Conservation (phyloP, 2,888 invertebrate genomes). For the Apomyelois bistriatella region DNA sequence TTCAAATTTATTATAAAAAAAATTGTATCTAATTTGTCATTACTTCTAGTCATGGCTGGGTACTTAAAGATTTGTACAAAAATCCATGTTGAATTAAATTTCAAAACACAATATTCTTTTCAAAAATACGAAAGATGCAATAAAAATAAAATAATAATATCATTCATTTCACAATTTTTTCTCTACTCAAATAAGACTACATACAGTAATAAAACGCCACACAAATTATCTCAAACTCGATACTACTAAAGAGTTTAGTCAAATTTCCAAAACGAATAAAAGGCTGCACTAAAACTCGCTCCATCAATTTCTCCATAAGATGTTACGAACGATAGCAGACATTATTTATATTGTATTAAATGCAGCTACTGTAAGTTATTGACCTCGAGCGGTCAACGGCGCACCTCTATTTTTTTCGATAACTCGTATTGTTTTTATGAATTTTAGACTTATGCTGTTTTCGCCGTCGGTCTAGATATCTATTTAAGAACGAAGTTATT, state of each 20-base stretch:
- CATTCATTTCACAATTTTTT: too few species aligned
- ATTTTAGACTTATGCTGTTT: conserved; percentile 16
- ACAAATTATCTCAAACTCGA: background rate
- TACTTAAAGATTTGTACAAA: too few species aligned
- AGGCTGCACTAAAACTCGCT: conserved; percentile 15
- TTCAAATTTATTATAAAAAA: too few species aligned
- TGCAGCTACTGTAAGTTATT: conserved; percentile 57
- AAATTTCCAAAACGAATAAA: conserved; percentile 19
- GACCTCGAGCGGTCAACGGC: conserved; percentile 43
- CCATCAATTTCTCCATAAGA: conserved; percentile 22
- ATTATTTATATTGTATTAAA: conserved; percentile 57
- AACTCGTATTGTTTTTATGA: conserved; percentile 24
- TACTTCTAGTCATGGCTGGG: too few species aligned
- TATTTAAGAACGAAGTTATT: background rate
- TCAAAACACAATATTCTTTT: too few species aligned
- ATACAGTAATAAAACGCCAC: background rate
- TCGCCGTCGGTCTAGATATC: conserved; percentile 17
- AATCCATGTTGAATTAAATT: too few species aligned
- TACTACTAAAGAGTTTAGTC: background rate
- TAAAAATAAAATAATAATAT: too few species aligned
- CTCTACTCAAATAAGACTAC: too few species aligned
- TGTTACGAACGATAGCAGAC: conserved; percentile 36
- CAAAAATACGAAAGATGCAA: too few species aligned
- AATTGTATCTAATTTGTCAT: too few species aligned
- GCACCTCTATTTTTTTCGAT: conserved; percentile 34